phyloP scores from a whole-genome alignment of 2,113 vertebrate species.

The Holacanthus passer region DNA sequence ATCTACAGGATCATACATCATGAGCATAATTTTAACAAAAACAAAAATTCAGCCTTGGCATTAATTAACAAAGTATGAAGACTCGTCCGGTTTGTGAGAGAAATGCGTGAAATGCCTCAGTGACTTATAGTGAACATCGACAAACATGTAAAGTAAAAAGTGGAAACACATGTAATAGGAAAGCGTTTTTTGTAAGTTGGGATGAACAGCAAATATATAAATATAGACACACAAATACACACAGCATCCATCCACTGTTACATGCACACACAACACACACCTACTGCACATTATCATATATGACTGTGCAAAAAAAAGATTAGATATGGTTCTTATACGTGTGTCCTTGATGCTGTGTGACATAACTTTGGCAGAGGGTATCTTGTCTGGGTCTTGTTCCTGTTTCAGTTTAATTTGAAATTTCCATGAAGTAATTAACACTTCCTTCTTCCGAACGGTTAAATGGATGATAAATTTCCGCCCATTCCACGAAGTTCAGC shows the following conservation, averaged over 20 bases:
- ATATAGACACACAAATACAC: not conserved
- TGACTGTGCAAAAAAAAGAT: not conserved
- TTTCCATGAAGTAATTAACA: conserved; percentile 27
- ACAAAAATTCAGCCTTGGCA: not conserved
- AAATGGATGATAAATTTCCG: not conserved
- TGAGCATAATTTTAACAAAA: conserved; percentile 16
- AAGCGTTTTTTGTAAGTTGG: not conserved
- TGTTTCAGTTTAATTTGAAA: conserved; percentile 37
- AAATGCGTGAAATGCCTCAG: conserved; percentile 15
- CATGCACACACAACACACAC: not conserved
- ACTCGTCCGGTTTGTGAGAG: not conserved
- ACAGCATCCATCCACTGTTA: conserved; percentile 2
- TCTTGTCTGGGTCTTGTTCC: too few relatives aligned
- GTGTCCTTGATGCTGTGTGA: not conserved
- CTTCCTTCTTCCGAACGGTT: not conserved
- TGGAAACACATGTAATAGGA: conserved; percentile 22
- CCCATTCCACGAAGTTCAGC: not conserved
- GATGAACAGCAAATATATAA: not conserved
- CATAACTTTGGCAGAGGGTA: conserved; percentile 7
- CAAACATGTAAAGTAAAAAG: conserved; percentile 21
- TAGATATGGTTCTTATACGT: not conserved
- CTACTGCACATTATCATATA: not conserved
- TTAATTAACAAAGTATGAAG: conserved; percentile 38
- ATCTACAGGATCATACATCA: not conserved
- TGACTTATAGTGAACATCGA: conserved; percentile 1